Base-by-base conservation (phyloP, 1,140 invertebrate genomes). In the Tenebrio molitor region DNA sequence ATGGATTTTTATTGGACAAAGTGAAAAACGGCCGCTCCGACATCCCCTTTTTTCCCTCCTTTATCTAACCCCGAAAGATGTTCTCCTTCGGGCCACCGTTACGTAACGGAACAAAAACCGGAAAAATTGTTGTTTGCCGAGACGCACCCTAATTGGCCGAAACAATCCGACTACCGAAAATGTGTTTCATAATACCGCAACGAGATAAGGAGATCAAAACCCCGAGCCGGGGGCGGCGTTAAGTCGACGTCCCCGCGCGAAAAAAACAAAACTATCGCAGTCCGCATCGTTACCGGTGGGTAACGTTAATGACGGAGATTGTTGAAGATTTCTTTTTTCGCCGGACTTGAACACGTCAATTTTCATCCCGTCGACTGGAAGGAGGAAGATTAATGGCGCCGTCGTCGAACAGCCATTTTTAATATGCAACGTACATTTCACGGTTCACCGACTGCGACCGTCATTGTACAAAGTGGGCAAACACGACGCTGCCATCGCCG, bases 381-480 rank as follows among this genome's bases (percentile, higher is more conserved):
- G 64, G 44, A 17, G 25, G 17, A 42, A 66, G 64, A 66, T 66
- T 66, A 66, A 66, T 66, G 42, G 39, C 42, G 23, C 44, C 64
- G 21, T 58, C 15, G 50, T 58, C 50, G 29, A 58, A 29, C 50
- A 15, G n/a, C 50, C 50, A 58, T 66, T 66, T 66, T 66, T 66
- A 66, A 66, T 66, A 66, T 66, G 64, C 64, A 66, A n/a, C 64
- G 64, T 66, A 66, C 42, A 66, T 66, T 66, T 66, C 23, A 42
- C 64, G 64, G 64, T 66, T 66, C 64, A 44, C 34, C 36, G 25
- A 42, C 23, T 42, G 19, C 36, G 36, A 66, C 36, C 64, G 39
- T 66, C 64, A 66, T 65, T 36, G 3, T 42, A 42, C 36, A 44
- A 66, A 65, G 42, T 66, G 23, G 63, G 64, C 42, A 44, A 29